These are phyloP conservation scores for Chaenodraco wilsoni DNA, from an alignment of 2,797 vertebrate genomes.

Conservation along the genomic window DNA sequence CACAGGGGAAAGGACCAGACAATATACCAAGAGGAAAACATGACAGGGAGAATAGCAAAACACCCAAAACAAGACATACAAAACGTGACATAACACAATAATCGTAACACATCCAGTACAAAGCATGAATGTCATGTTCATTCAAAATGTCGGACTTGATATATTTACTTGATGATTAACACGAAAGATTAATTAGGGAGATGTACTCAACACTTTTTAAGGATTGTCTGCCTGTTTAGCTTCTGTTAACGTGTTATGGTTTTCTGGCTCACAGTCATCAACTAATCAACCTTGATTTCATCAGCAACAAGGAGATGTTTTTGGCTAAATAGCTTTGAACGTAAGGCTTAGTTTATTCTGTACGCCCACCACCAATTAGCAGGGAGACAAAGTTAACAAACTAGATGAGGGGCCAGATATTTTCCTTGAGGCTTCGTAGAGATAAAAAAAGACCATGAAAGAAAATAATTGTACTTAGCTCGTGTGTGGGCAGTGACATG, in stretches of 20 bases:
- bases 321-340: neutral
- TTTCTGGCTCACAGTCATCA: conserved; percentile 2
- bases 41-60: no score
- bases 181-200: neutral
- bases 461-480: conserved; percentile 5
- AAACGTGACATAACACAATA: no score
- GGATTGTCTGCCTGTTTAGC: neutral
- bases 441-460: conserved; percentile 21
- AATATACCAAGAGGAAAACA: no score
- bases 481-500: neutral
- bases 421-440: neutral
- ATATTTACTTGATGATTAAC: neutral
- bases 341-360: neutral
- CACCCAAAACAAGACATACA: no score
- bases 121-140: conserved; percentile 4
- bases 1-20: no score
- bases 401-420: conserved; percentile 9
- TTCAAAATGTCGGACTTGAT: conserved; percentile 13
- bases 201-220: neutral
- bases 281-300: conserved; percentile 14
- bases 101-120: neutral
- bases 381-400: conserved; percentile 2
- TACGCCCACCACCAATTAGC: conserved; percentile 6
- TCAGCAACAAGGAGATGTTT: neutral
- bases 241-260: conserved; percentile 11